Evolutionary conservation across 92 coral and sea anemone genomes (phyloP), one percentile per base, ranked within the genome.

Genomic region (Palythoa heliodiscus): DNA sequence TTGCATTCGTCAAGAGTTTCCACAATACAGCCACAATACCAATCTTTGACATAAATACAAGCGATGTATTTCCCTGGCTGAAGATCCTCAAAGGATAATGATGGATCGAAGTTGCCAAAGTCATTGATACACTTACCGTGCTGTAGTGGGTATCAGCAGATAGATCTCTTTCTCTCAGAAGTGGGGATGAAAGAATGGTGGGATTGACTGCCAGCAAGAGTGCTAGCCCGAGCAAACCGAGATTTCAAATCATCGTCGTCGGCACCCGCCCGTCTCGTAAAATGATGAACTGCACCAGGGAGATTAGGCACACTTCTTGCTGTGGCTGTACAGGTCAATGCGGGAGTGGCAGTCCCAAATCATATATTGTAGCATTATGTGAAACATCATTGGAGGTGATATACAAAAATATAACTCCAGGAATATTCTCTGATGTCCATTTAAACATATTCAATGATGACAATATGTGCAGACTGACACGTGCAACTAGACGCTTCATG

Each of bases 41-140:
- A 29, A 11, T 23, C 75, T n/a, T 12, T 14, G 15, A 15, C 47
- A 3, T 71, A 39, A 2, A 37, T 35, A 71, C 75, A 71, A n/a
- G 75, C 75, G 11, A 76, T 35, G 25, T 71, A 71, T 38, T 71
- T 71, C 72, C 52, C 75, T 71, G 75, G 75, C 50, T 71, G 75
- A 35, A 71, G 75, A 71, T 8, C 75, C 52, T 71, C 52, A 35
- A 71, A 35, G 75, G 0, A n/a, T 35, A 71, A 52, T 52, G 13
- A 71, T 29, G 75, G 75, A 25, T 70, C n/a, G n/a, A n/a, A 29
- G 35, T 71, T 71, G n/a, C 52, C 35, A 35, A n/a, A 50, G 50
- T 60, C 29, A 58, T 20, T 53, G 81, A 76, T 37, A 76, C 81
- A 52, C 81, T 76, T 5, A 53, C 35, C 10, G 23, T 1, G 23